Evolutionary conservation across 2,113 vertebrate genomes (phyloP), one percentile per base, ranked within the genome.

Genomic region (Cynocephalus volans): DNA sequence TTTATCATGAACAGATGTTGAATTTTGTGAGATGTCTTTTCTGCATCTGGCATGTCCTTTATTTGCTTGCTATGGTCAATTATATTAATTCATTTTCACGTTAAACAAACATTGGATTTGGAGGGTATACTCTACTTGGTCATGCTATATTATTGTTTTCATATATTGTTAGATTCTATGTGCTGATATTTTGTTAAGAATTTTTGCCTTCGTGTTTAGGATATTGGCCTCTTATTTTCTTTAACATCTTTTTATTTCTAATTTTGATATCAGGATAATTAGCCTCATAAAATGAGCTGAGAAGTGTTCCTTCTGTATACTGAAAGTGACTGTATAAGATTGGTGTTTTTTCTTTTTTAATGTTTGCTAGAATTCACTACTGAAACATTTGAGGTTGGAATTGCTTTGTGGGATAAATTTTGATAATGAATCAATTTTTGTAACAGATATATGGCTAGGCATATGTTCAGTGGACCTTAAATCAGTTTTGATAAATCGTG

Each of bases 401-500:
- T 69, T 89, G 48, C 79, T 79, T 72, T 92, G 33, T 64, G 73
- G 73, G 52, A 50, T 54, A 65, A 50, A 80, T 93, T 93, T 80
- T 81, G 31, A 70, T 86, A 67, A 86, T 86, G n/a, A 91, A 73
- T 64, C 56, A 64, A 9, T 93, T 93, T 90, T 19, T 94, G 8
- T 67, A 86, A 56, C 15, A 58, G 54, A 64, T 52, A 17, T 18
- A 77, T 14, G 58, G 31, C n/a, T 26, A 50, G 31, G 28, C 5
- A 87, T 3, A n/a, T 26, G 54, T 86, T 48, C 8, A 76, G 1
- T 70, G 31, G 76, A 26, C 65, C 62, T 88, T 72, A 23, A 95
- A 70, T 90, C 69, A 77, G 67, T 87, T 83, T 87, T 77, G 26
- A 84, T 88, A 83, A 64, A 72, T 87, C 64, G 9, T 75, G 5